Base-by-base conservation (phyloP, 1,140 invertebrate genomes). In the Aphaenogaster floridana region DNA sequence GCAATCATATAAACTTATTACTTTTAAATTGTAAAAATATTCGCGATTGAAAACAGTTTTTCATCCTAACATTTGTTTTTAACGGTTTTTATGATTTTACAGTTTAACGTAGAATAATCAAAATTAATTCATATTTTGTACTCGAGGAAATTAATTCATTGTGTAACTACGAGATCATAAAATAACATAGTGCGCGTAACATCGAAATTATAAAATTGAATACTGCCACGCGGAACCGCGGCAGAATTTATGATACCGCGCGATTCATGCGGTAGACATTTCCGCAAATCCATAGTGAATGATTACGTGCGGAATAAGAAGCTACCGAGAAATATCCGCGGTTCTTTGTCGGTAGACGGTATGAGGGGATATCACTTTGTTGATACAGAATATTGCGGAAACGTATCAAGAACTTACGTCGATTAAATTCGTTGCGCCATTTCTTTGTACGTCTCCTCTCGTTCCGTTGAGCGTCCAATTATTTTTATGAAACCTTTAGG, bases 271-370 rank as follows among this genome's bases (percentile, higher is more conserved):
- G 54, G 54, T 45, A 61, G 80, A 84, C 45, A 74, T 84, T 76
- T 48, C 54, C 8, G 69, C 69, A 84, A 84, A 84, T 84, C 69
- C 80, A 52, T 54, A 42, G 42, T 84, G 69, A 76, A 84, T 84
- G 69, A 84, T 84, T 76, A 76, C 80, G 54, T 15, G 69, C 54
- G 69, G 54, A 84, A 76, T 84, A 84, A 84, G 80, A 84, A 84
- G 69, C 57, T 76, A 84, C 54, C 54, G 42, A 21, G 79, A 34
- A 21, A 83, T 74, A 83, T 74, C 54, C 78, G 39, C 64, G 15
- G 21, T 45, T 81, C 45, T 84, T 61, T 63, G 69, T 74, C 54
- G 69, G 39, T 34, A 54, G n/a, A n/a, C 39, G 28, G 8, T 72
- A 74, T 17, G 42, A n/a, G 28, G n/a, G 42, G 69, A 54, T 74